Conservation (phyloP, 2,888 invertebrate species). For the Dichetophora obliterata region DNA sequence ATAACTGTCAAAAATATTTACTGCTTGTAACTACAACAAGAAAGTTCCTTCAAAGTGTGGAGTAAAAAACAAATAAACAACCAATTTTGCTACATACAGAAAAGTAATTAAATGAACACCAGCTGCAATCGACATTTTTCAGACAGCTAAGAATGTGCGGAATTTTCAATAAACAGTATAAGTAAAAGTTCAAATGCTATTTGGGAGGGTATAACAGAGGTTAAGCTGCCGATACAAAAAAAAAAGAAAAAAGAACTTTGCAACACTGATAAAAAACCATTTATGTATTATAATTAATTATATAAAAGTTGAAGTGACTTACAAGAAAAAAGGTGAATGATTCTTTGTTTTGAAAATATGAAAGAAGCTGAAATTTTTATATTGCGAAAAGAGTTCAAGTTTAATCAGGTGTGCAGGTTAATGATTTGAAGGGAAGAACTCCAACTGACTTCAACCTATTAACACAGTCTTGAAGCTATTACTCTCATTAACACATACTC, state of each 20-base stretch:
- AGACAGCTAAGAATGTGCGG: conserved; percentile 12
- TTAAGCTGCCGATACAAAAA: too few species aligned
- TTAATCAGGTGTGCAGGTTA: too few species aligned
- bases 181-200: neutral
- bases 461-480: neutral
- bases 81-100: neutral
- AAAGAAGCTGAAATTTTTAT: too few species aligned
- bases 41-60: neutral
- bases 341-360: neutral
- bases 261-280: neutral
- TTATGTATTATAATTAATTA: neutral
- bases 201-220: neutral
- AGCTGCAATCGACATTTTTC: conserved; percentile 21
- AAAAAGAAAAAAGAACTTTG: neutral
- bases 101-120: conserved; percentile 16
- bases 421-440: too few species aligned
- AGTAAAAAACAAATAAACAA: neutral
- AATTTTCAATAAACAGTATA: conserved; percentile 13
- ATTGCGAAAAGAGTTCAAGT: too few species aligned
- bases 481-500: neutral
- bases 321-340: neutral
- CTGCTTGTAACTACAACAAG: too few species aligned
- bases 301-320: neutral
- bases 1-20: too few species aligned
- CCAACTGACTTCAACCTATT: neutral